A percentile compares a stretch with the other conserved stretches of the same genome.
phyloP scores from a whole-genome alignment of 2,797 vertebrate species.

The Pangasius djambal region DNA sequence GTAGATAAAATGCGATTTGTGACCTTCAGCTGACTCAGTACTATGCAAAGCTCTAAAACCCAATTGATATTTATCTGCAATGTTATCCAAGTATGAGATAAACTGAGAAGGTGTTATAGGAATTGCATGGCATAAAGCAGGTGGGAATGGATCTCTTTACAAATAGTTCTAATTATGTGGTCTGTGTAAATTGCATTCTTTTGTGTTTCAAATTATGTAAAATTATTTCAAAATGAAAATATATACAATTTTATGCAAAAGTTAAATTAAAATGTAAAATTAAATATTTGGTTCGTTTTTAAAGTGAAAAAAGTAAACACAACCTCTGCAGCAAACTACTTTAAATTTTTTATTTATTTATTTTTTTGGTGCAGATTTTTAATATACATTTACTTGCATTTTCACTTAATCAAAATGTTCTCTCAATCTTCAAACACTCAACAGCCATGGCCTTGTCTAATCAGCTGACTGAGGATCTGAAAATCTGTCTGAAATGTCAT shows the following conservation, averaged over 20 bases:
- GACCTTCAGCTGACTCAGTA: too few species aligned
- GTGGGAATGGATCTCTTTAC: not conserved
- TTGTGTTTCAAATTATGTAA: not conserved
- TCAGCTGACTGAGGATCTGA: not conserved
- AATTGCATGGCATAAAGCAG: not conserved
- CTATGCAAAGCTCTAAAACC: too few species aligned
- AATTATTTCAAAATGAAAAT: not conserved
- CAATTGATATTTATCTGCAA: too few species aligned
- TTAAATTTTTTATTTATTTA: too few species aligned
- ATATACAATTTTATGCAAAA: not conserved
- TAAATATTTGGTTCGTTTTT: not conserved
- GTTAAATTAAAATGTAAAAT: too few species aligned
- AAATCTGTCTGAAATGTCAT: not conserved
- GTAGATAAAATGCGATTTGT: too few species aligned
- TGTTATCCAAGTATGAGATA: too few species aligned
- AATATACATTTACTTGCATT: not conserved
- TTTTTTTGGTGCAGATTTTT: not conserved
- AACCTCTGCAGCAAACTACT: not conserved
- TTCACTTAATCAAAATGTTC: not conserved
- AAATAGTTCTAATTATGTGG: not conserved
- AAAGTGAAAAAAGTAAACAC: not conserved
- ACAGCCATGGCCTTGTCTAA: not conserved
- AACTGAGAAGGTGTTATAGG: not conserved
- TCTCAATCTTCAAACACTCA: not conserved
- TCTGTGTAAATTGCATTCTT: not conserved